A percentile compares a stretch with the other conserved stretches of the same genome.
These are phyloP conservation scores for Diacarnus erythraeanus DNA, from an alignment of 37 sponge, comb jelly and placozoan genomes.

Conservation along the genomic window DNA sequence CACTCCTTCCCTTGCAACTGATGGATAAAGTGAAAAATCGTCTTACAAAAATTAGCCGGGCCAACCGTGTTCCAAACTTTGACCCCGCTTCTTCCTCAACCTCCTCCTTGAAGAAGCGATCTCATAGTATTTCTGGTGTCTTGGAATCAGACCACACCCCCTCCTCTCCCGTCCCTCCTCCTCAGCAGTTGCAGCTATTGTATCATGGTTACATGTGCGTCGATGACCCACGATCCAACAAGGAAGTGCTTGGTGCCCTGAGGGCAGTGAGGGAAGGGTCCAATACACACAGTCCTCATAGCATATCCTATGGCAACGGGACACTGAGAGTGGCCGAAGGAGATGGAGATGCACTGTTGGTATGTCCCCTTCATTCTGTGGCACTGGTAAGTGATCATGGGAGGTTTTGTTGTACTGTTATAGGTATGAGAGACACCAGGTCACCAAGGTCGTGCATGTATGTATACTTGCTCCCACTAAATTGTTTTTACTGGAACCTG, in stretches of 20 bases:
- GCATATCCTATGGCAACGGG: slow-evolving; percentile 9
- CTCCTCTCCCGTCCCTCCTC: neutral
- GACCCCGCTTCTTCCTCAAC: neutral
- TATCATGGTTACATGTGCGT: slow-evolving; percentile 46
- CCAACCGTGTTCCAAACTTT: slow-evolving; percentile 8
- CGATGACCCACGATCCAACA: slow-evolving; percentile 14
- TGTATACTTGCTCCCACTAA: neutral
- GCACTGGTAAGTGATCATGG: slow-evolving; percentile 5
- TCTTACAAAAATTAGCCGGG: neutral
- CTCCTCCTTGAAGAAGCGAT: neutral
- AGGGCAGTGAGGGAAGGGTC: slow-evolving; percentile 12
- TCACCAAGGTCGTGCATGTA: too few species aligned
- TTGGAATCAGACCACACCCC: slow-evolving; percentile 7
- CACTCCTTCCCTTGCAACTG: neutral
- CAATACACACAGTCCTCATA: neutral
- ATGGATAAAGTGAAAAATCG: slow-evolving; percentile 2
- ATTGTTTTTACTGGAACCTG: neutral
- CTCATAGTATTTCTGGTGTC: slow-evolving; percentile 5
- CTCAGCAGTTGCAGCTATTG: neutral
- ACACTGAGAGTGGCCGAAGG: slow-evolving; percentile 27
- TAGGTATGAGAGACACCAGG: too few species aligned
- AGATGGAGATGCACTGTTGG: slow-evolving; percentile 28
- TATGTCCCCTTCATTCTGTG: slow-evolving; percentile 13
- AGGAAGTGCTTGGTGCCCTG: slow-evolving; percentile 21
- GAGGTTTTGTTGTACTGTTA: too few species aligned